Conservation (phyloP, 2,888 invertebrate species). For the Drosophila peninsularis region DNA sequence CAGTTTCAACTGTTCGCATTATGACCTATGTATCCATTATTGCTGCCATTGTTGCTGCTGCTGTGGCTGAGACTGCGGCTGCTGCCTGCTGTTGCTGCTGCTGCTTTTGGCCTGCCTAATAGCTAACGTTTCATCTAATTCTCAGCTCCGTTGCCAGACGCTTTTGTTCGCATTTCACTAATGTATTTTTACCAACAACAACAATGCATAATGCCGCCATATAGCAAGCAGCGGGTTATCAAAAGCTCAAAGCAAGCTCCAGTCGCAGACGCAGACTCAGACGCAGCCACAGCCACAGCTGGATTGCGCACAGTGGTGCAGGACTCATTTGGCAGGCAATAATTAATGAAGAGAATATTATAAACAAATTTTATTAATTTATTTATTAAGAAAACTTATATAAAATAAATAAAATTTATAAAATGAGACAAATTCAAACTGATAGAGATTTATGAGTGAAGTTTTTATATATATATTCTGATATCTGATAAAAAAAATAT, state of each 20-base stretch:
- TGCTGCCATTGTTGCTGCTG: constrained; percentile 27
- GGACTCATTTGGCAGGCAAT: neutral
- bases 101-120: constrained; percentile 39
- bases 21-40: constrained; percentile 50
- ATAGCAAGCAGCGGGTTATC: constrained; percentile 52
- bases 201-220: constrained; percentile 57
- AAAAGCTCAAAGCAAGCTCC: constrained; percentile 21
- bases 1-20: constrained; percentile 44
- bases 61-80: neutral
- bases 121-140: constrained; percentile 57
- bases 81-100: neutral
- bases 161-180: constrained; percentile 70
- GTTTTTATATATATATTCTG: too few species aligned
- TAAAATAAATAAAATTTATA: too few species aligned
- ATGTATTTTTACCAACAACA: constrained; percentile 60
- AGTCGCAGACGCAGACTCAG: neutral
- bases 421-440: too few species aligned
- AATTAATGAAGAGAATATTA: too few species aligned
- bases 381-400: too few species aligned
- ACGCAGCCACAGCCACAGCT: constrained; percentile 1
- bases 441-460: too few species aligned
- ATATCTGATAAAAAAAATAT: too few species aligned
- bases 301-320: constrained; percentile 40
- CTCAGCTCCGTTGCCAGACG: constrained; percentile 45
- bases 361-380: too few species aligned